Evolutionary conservation across 2,113 vertebrate genomes (phyloP).

Genomic region (Pseudolaguvia tuberculata): DNA sequence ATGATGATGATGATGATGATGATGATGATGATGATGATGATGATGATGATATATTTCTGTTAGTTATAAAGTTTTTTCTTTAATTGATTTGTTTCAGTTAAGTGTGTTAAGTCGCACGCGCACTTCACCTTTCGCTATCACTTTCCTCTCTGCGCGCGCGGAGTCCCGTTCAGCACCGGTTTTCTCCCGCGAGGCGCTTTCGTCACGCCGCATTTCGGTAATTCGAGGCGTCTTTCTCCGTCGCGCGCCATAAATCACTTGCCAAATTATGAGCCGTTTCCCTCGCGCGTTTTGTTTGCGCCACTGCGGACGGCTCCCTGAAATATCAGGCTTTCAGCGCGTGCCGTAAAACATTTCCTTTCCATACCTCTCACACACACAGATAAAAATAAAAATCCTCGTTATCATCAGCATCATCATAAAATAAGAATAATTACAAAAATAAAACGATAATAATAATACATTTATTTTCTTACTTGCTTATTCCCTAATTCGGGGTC

Average conservation of each 20-base stretch:
- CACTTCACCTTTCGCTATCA: neutral
- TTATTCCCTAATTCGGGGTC: too few species aligned
- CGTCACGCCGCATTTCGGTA: constrained; percentile 50
- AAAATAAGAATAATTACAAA: too few species aligned
- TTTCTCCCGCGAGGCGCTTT: constrained; percentile 33
- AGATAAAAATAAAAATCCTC: neutral
- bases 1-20: too few species aligned
- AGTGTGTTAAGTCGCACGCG: neutral
- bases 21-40: too few species aligned
- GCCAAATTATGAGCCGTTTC: constrained; percentile 34
- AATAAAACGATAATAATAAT: too few species aligned
- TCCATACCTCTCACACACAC: neutral
- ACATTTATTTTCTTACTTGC: too few species aligned
- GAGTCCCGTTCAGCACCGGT: neutral
- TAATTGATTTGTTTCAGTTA: neutral
- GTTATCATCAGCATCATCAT: neutral
- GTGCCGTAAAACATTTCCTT: constrained; percentile 11
- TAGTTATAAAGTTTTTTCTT: too few species aligned
- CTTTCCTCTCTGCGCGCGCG: constrained; percentile 32
- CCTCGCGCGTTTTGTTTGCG: constrained; percentile 15
- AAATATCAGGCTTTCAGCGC: constrained; percentile 24
- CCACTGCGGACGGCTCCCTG: neutral
- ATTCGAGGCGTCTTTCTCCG: constrained; percentile 42
- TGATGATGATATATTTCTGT: too few species aligned
- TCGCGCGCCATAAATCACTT: constrained; percentile 47